A percentile compares a stretch with the other conserved stretches of the same genome.
Conservation (phyloP, 2,888 invertebrate species). For the Invenusta paracnida region DNA sequence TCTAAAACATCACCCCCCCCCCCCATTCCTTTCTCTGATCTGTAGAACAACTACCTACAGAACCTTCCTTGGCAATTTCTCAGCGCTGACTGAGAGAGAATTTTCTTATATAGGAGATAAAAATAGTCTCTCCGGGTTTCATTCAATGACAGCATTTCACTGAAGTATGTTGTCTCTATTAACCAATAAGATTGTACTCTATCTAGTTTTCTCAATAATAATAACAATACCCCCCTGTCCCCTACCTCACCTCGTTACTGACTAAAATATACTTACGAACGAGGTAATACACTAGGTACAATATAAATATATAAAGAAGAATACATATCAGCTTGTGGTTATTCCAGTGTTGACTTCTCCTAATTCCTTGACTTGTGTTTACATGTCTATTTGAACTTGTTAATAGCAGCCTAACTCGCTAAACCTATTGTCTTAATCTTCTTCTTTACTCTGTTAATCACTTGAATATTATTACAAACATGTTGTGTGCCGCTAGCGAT, state of each 20-base stretch:
- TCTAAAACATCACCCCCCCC: too few species aligned
- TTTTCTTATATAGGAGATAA: background rate
- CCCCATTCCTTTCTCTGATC: background rate
- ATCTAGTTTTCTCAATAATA: background rate
- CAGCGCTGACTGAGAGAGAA: background rate
- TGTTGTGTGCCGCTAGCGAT: background rate
- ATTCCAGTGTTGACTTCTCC: too few species aligned
- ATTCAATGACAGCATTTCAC: background rate
- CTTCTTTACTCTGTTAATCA: too few species aligned
- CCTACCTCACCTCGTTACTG: too few species aligned
- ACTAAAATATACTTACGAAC: background rate
- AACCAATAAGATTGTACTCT: constrained; percentile 9
- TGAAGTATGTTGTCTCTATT: background rate
- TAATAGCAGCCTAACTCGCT: too few species aligned
- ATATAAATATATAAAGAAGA: constrained; percentile 9
- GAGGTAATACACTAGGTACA: background rate
- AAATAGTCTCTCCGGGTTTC: background rate
- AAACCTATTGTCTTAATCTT: too few species aligned
- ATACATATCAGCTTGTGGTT: too few species aligned
- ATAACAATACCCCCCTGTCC: too few species aligned
- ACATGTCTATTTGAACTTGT: background rate
- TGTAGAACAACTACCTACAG: too few species aligned
- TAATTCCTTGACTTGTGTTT: too few species aligned
- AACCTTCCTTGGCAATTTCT: background rate
- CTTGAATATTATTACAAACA: background rate